A percentile compares a stretch with the other conserved stretches of the same genome.
These are phyloP conservation scores for Chironex yamaguchii DNA, from an alignment of 30 jellyfish, hydroid and myxozoan genomes.

Conservation along the genomic window DNA sequence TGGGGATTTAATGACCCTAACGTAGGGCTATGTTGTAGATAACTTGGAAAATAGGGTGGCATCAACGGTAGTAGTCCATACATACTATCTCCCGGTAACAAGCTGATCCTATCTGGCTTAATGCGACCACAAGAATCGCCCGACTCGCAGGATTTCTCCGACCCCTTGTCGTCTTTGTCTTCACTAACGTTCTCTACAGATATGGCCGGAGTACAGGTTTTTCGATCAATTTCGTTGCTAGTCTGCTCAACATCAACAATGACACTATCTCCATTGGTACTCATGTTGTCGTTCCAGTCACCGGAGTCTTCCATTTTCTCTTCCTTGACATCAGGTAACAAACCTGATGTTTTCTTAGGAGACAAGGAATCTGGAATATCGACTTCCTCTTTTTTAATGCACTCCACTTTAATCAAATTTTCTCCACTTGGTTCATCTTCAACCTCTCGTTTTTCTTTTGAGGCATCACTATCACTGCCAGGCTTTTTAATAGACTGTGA, in stretches of 20 bases:
- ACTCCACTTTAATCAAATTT: neutral
- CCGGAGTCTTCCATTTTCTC: neutral
- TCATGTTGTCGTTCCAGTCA: neutral
- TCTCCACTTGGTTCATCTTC: neutral
- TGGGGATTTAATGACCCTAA: conserved; percentile 73
- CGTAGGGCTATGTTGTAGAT: conserved; percentile 84
- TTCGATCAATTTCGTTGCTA: neutral
- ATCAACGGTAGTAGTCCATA: neutral
- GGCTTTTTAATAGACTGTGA: too few relatives aligned
- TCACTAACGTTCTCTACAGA: neutral
- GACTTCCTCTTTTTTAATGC: neutral
- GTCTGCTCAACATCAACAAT: neutral
- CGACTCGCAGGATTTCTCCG: neutral
- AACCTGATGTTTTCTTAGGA: neutral
- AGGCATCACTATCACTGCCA: too few relatives aligned
- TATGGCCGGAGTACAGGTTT: neutral
- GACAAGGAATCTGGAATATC: neutral
- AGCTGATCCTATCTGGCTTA: neutral
- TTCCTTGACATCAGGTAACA: neutral
- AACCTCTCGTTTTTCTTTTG: neutral
- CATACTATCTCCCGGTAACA: neutral
- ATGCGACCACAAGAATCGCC: neutral
- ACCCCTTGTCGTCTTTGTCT: neutral
- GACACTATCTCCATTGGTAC: neutral
- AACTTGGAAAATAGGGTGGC: neutral